A percentile compares a stretch with the other conserved stretches of the same genome.
These are phyloP conservation scores for Martes flavigula DNA, from an alignment of 2,797 vertebrate genomes.

Conservation along the genomic window DNA sequence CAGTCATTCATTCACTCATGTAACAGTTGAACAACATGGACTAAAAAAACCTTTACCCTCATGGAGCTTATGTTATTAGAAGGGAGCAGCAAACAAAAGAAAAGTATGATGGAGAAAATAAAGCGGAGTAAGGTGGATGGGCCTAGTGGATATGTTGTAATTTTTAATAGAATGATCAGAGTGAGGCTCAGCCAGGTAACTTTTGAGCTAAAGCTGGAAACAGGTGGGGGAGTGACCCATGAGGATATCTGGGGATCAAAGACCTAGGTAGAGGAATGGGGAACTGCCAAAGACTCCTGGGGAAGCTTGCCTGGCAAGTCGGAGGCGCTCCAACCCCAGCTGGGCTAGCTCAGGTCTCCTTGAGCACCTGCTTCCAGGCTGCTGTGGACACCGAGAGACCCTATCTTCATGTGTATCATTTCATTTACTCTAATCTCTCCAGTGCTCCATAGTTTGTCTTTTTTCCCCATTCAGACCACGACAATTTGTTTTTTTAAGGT, in stretches of 20 bases:
- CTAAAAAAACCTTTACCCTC: background rate
- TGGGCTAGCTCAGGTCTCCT: background rate
- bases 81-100: background rate
- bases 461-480: background rate
- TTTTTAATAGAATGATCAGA: background rate
- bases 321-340: rapidly evolving
- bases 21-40: background rate
- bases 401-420: rapidly evolving
- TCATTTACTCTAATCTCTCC: background rate
- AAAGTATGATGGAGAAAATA: background rate
- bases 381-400: rapidly evolving
- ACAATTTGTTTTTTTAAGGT: background rate
- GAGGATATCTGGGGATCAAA: background rate
- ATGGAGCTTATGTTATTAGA: background rate
- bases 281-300: too few species aligned
- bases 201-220: background rate
- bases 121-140: too few species aligned
- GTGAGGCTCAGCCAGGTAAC: background rate
- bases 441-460: background rate
- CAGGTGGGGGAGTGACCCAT: too few species aligned
- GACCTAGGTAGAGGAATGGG: background rate
- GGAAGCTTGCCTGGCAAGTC: background rate
- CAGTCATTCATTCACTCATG: background rate
- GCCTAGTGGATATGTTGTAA: rapidly evolving
- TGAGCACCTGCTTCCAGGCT: background rate